Conservation (phyloP, 2,888 invertebrate species). For the Gastrophysa polygoni region DNA sequence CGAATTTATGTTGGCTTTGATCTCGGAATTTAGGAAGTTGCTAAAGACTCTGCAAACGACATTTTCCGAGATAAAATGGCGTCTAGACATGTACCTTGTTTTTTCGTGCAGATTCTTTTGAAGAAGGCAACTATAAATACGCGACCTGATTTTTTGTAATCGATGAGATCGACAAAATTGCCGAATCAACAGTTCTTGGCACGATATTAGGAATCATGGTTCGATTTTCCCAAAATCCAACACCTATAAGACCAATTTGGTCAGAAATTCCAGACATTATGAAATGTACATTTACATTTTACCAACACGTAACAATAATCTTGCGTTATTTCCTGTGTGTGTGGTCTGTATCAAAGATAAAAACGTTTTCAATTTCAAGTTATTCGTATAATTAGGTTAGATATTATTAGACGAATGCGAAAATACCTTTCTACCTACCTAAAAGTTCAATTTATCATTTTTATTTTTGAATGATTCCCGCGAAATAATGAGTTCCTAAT, state of each 20-base stretch:
- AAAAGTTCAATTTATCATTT: slow-evolving; percentile 11
- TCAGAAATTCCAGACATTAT: slow-evolving; percentile 16
- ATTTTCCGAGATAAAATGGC: background rate
- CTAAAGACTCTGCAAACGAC: background rate
- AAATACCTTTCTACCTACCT: slow-evolving; percentile 21
- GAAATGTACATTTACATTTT: too few relatives aligned
- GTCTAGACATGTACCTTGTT: background rate
- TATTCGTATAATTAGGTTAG: slow-evolving; percentile 33
- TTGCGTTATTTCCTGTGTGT: slow-evolving; percentile 19
- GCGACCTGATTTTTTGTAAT: background rate
- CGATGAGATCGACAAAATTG: background rate
- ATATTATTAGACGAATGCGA: slow-evolving; percentile 30
- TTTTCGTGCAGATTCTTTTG: background rate
- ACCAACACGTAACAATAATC: too few relatives aligned
- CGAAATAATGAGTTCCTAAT: slow-evolving; percentile 1
- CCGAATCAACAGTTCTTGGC: background rate
- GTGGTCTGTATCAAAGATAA: slow-evolving; percentile 18
- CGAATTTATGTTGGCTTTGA: slow-evolving; percentile 8
- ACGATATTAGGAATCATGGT: too few relatives aligned
- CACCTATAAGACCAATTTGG: too few relatives aligned
- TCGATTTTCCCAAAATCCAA: too few relatives aligned
- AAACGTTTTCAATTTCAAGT: slow-evolving; percentile 25
- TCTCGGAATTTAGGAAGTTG: background rate
- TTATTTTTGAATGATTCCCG: slow-evolving; percentile 4
- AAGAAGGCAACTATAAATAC: background rate